Conservation (phyloP, 2,888 invertebrate genomes). For the Ernsta delagoae region DNA sequence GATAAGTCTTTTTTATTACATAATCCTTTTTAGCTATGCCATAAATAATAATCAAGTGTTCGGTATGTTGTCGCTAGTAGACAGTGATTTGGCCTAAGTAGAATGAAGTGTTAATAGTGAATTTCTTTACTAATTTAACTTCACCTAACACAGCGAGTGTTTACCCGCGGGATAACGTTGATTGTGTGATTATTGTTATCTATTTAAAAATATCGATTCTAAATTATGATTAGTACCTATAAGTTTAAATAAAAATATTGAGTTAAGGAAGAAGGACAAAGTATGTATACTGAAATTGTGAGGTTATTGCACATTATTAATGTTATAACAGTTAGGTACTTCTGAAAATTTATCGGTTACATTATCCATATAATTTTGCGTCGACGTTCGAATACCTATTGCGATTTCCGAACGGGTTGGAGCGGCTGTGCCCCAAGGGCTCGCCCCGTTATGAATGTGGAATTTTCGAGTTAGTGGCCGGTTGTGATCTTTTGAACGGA, state of each 20-base stretch:
- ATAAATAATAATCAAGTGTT: constrained; percentile 39
- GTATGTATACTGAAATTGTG: too few species aligned
- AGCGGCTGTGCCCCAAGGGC: constrained; percentile 63
- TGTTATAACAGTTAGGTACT: background rate
- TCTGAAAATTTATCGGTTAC: constrained; percentile 47
- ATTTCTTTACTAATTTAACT: constrained; percentile 22
- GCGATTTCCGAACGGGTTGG: constrained; percentile 56
- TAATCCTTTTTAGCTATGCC: constrained; percentile 37
- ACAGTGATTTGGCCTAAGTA: constrained; percentile 16
- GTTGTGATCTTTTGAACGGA: too few species aligned
- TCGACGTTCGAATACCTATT: constrained; percentile 53
- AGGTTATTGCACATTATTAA: background rate
- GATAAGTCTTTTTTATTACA: constrained; percentile 27
- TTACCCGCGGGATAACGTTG: too few species aligned
- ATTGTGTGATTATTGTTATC: too few species aligned
- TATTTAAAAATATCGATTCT: background rate
- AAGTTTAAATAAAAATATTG: background rate
- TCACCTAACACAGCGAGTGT: constrained; percentile 5
- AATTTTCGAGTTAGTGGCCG: too few species aligned
- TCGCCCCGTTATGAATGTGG: constrained; percentile 50
- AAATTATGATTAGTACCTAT: background rate
- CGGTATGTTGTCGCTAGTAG: constrained; percentile 15
- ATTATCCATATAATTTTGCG: constrained; percentile 58
- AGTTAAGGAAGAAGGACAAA: background rate
- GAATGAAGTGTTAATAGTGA: constrained; percentile 21